Evolutionary conservation across 2,888 invertebrate genomes (phyloP).

Genomic region (Chrysodeixis includens): DNA sequence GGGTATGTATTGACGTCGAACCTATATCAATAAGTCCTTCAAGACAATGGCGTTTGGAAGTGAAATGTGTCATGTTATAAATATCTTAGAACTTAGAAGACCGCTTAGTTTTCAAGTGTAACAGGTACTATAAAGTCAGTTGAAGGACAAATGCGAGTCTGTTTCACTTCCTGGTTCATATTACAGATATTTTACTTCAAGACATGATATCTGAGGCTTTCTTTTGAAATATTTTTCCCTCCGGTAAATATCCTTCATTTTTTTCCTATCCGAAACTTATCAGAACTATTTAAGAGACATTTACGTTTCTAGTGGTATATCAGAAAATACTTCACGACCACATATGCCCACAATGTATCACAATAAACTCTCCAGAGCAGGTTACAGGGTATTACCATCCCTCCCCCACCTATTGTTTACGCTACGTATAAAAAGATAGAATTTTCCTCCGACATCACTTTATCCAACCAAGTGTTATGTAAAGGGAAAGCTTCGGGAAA

Average conservation of each 20-base stretch:
- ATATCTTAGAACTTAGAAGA: background rate
- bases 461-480: conserved; percentile 51
- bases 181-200: no score
- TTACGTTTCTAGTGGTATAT: no score
- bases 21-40: background rate
- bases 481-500: conserved; percentile 31
- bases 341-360: conserved; percentile 28
- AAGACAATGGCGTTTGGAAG: background rate
- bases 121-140: no score
- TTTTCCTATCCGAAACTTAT: no score
- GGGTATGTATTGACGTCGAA: background rate
- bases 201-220: no score
- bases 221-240: no score
- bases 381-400: conserved; percentile 19
- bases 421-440: conserved; percentile 46
- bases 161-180: no score
- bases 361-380: conserved; percentile 15
- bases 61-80: background rate
- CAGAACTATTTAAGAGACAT: no score
- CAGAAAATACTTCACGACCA: conserved; percentile 7
- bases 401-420: conserved; percentile 46
- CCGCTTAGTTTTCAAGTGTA: no score
- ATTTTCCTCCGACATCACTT: conserved; percentile 48
- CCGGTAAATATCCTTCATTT: no score
- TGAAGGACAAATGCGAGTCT: no score